Conservation (phyloP, 2,797 vertebrate genomes). For the Sebastes steindachneri region DNA sequence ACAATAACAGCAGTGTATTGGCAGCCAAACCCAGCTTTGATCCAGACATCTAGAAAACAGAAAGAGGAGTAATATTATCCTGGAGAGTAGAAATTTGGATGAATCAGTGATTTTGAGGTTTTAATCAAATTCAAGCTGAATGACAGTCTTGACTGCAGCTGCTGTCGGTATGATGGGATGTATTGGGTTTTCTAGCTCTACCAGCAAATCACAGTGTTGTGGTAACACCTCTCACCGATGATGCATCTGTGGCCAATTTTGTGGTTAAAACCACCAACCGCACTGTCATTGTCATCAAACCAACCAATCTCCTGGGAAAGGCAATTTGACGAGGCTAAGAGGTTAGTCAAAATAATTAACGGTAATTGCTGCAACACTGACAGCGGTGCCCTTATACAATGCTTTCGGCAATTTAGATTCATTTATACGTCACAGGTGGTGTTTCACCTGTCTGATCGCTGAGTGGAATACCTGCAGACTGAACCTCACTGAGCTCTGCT, state of each 20-base stretch:
- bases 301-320: slow-evolving; percentile 76
- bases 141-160: background rate
- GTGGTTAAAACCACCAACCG: slow-evolving; percentile 81
- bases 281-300: slow-evolving; percentile 86
- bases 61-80: slow-evolving; percentile 10
- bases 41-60: slow-evolving; percentile 71
- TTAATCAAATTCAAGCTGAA: slow-evolving; percentile 2
- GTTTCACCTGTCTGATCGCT: slow-evolving; percentile 65
- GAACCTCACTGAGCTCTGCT: slow-evolving; percentile 52
- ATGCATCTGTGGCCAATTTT: slow-evolving; percentile 86
- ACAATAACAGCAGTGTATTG: slow-evolving; percentile 75
- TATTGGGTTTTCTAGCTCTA: slow-evolving; percentile 24
- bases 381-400: slow-evolving; percentile 33
- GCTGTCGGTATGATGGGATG: background rate
- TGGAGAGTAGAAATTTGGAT: background rate
- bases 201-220: slow-evolving; percentile 49
- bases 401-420: slow-evolving; percentile 41
- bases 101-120: background rate
- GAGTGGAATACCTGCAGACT: slow-evolving; percentile 49
- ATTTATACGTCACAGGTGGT: slow-evolving; percentile 28
- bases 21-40: slow-evolving; percentile 74
- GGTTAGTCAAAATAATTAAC: slow-evolving; percentile 60
- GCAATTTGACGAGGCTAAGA: slow-evolving; percentile 46
- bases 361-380: slow-evolving; percentile 47
- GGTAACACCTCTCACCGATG: slow-evolving; percentile 83